phyloP scores from a whole-genome alignment of 2,888 invertebrate species.

The Asteroscopus sphinx region DNA sequence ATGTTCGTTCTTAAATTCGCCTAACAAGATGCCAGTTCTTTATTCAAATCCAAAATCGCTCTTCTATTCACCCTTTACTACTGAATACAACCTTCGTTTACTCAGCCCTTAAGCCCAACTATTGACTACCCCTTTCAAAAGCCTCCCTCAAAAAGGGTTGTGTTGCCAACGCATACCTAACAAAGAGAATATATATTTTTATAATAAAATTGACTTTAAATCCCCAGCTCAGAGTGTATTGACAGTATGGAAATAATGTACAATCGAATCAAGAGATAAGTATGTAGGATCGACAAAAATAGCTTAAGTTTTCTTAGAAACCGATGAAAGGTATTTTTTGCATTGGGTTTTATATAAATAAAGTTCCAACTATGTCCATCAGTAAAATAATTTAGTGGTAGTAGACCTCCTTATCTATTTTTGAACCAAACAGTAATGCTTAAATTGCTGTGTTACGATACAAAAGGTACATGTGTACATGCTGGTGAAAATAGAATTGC shows the following conservation, averaged over 20 bases:
- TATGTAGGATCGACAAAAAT: too few relatives aligned
- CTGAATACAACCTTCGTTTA: constrained; percentile 22
- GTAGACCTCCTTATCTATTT: too few relatives aligned
- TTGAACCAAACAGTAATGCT: too few relatives aligned
- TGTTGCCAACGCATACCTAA: constrained; percentile 30
- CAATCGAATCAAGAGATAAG: too few relatives aligned
- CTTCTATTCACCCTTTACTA: constrained; percentile 29
- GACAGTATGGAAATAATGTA: constrained; percentile 62
- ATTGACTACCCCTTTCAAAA: constrained; percentile 36
- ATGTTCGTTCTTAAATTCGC: constrained; percentile 7
- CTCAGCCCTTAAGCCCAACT: constrained; percentile 36
- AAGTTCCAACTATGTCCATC: too few relatives aligned
- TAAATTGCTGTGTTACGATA: too few relatives aligned
- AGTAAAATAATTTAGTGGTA: too few relatives aligned
- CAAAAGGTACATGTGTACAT: too few relatives aligned
- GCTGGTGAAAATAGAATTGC: too few relatives aligned
- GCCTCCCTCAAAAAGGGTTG: constrained; percentile 40
- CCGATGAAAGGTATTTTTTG: too few relatives aligned
- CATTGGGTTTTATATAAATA: too few relatives aligned
- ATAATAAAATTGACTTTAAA: constrained; percentile 76
- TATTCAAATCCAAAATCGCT: constrained; percentile 29
- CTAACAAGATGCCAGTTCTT: constrained; percentile 16
- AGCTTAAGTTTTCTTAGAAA: too few relatives aligned
- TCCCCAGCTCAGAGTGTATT: constrained; percentile 69
- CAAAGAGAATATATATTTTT: constrained; percentile 56